Base-by-base conservation (phyloP, 2,797 vertebrate genomes). In the Melanitta fusca region DNA sequence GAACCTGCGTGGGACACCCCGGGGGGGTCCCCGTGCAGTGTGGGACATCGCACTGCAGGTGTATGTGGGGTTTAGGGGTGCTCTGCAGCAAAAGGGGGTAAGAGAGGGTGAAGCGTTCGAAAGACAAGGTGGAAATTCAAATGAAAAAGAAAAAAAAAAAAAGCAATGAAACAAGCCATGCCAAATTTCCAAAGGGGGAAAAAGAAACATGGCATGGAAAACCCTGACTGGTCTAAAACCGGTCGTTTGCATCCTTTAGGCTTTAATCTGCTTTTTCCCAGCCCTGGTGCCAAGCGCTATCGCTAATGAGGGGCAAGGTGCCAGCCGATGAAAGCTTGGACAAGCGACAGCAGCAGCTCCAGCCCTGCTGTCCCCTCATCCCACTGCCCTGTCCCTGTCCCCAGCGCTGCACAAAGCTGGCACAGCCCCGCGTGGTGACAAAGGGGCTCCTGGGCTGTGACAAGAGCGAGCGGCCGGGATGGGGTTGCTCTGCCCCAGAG, bases 271-370 rank as follows among this genome's bases (percentile, higher is more conserved):
- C 34, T 4, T 2, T 6, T 32, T 30, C 53, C 85, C 61, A 38
- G 69, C n/a, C 4, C 11, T 1, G 19, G 79, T 12, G 61, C 72
- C 57, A 22, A 36, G 45, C 1, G 20, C 62, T 2, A 16, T 1
- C 3, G 13, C 14, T 2, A 3, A 24, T 0, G 22, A 0, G 11
- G 70, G 69, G 34, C 0, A 7, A 12, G 3, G 72, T 4, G 49
- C 30, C 28, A 43, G 61, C 53, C 0, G 47, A 27, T 6, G 39
- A 17, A 36, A 64, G 21, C 32, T 1, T 1, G 2, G 18, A 41
- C 1, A 4, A 36, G 65, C 10, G 56, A 20, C 39, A 17, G 10
- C 22, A 19, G 28, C 57, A 24, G 32, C 7, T 0, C 51, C 18
- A 7, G 43, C 51, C 61, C 56, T 34, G 45, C 39, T 38, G 8